Evolutionary conservation across 2,888 invertebrate genomes (phyloP), one percentile per base, ranked within the genome.

Genomic region (Thumatha senex): DNA sequence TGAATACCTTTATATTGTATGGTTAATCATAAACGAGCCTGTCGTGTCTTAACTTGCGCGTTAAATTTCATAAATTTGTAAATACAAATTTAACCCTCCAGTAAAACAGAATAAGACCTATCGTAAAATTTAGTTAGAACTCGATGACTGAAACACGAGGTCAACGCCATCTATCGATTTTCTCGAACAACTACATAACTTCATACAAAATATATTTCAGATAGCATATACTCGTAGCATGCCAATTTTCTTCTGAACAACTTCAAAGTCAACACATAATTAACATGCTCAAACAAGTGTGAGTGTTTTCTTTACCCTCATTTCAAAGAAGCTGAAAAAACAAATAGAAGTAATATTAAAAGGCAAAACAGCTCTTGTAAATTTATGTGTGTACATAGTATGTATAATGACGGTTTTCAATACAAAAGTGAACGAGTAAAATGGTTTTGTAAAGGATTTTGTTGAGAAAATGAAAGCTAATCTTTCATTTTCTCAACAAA

Each of bases 211-310:
- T 5, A 24, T 24, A 24, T 52, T 45, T 33, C 42, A 54, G 41
- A 55, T 56, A 61, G 54, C 29, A n/a, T n/a, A n/a, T n/a, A n/a
- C n/a, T n/a, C n/a, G 36, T 31, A 52, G 55, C 50, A 46, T 48
- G 41, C 54, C 47, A 55, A 57, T 61, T 61, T 63, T 54, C 60
- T 66, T 54, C 41, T 50, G 48, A 54, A 60, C 56, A 57, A 54
- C 35, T 47, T 29, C 33, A 54, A 64, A 60, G 59, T 57, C 46
- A 9, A 29, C 46, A 58, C 61, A 53, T 65, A 67, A 67, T 67
- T 67, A 67, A 54, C 61, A 55, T 67, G 61, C 60, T 61, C 58
- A 61, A 67, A 67, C 57, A 67, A 54, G 50, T 63, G 61, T 54
- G 54, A 58, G 52, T 39, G 46, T 48, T 54, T 30, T 50, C 53